A percentile compares a stretch with the other conserved stretches of the same genome.
Evolutionary conservation across 2,888 invertebrate genomes (phyloP).

Genomic region (Linnaemya tessellans): DNA sequence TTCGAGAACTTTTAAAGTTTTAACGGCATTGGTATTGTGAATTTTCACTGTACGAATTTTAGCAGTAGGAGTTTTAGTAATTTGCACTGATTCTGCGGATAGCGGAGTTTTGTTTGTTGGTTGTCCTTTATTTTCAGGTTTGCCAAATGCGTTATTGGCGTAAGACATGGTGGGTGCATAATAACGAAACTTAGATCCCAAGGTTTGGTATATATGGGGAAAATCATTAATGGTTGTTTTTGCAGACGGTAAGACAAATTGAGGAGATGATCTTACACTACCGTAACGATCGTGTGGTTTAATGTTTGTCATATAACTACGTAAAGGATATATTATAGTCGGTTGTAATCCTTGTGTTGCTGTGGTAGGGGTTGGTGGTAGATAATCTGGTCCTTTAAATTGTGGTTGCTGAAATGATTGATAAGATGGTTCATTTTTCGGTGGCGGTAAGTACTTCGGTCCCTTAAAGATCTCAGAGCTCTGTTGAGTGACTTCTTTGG

Average conservation of each 20-base stretch:
- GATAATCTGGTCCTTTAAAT: constrained; percentile 49
- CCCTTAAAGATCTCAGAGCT: constrained; percentile 26
- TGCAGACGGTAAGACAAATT: constrained; percentile 67
- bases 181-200: constrained; percentile 74
- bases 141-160: constrained; percentile 16
- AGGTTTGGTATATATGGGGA: constrained; percentile 77
- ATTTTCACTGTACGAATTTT: constrained; percentile 81
- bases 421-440: not conserved
- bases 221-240: constrained; percentile 59
- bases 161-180: constrained; percentile 77
- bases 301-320: constrained; percentile 78
- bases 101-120: constrained; percentile 4
- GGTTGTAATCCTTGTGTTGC: constrained; percentile 60
- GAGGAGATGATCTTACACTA: constrained; percentile 62
- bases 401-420: not conserved
- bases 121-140: constrained; percentile 74
- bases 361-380: constrained; percentile 58
- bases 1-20: constrained; percentile 79
- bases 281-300: constrained; percentile 78
- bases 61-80: constrained; percentile 69
- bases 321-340: constrained; percentile 75
- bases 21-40: constrained; percentile 75
- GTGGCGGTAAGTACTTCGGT: constrained; percentile 41
- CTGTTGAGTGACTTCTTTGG: not conserved
- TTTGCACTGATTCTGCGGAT: constrained; percentile 35